These are phyloP conservation scores for Gallinago stenura DNA, from an alignment of 2,797 vertebrate genomes.

Conservation along the genomic window DNA sequence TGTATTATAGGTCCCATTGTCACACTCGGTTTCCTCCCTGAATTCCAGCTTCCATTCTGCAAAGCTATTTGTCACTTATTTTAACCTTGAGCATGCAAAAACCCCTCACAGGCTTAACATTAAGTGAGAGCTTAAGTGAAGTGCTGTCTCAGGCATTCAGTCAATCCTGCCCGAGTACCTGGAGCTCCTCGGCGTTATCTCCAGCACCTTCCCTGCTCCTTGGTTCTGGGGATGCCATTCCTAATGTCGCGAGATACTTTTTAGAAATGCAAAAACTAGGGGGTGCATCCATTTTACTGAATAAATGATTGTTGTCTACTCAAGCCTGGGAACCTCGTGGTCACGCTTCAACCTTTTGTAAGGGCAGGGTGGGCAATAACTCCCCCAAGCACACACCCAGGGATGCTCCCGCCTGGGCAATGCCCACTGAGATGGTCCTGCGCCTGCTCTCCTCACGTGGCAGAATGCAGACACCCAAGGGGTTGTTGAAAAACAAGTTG, in stretches of 20 bases:
- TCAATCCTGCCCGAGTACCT: neutral
- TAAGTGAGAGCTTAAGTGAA: neutral
- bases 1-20: neutral
- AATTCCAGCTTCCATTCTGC: constrained; percentile 11
- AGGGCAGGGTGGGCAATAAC: neutral
- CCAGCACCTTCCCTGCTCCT: neutral
- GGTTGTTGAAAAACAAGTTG: neutral
- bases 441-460: neutral
- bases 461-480: neutral
- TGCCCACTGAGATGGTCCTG: rapidly evolving
- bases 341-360: neutral
- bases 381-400: neutral
- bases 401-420: neutral
- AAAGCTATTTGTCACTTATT: constrained; percentile 57
- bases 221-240: neutral
- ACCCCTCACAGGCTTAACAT: constrained; percentile 12
- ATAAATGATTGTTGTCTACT: neutral
- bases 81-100: constrained; percentile 62
- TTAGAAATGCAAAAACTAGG: neutral
- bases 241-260: neutral
- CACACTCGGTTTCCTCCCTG: constrained; percentile 32
- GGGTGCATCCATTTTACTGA: neutral
- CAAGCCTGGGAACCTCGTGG: rapidly evolving
- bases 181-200: neutral
- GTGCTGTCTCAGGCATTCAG: neutral